Evolutionary conservation across 2,797 vertebrate species (phyloP), one percentile per base, ranked within the genome.

Genomic region (Alosa sapidissima): DNA sequence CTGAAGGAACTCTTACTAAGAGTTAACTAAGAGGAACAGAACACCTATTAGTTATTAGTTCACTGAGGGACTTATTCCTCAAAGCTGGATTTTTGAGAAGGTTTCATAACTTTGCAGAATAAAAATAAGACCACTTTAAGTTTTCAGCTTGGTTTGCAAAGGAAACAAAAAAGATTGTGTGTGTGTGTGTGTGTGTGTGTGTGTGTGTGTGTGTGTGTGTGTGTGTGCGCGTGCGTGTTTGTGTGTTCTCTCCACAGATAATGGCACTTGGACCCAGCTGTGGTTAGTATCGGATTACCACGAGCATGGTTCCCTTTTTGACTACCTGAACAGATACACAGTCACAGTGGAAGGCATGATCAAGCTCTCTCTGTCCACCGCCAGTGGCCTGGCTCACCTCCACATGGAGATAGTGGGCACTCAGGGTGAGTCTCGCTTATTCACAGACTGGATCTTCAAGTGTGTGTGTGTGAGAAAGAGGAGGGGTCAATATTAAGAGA

Each of bases 401-500:
- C 96, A 97, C 87, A 97, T 97, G 96, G 96, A 97, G 90, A 97
- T 97, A 88, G 96, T 97, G 88, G 96, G 96, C 81, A 97, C 96
- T 0, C 96, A 97, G 95, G 96, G 96, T 97, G 94, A 93, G 88
- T 72, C n/a, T 49, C 83, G 51, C 28, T 8, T 33, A 72, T 72
- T 10, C 28, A 72, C 62, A 68, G 24, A 11, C 33, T 11, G 5
- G 11, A 36, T 36, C 62, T 24, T 68, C 28, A 36, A 5, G 65
- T 36, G 7, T 7, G 24, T 68, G 68, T 75, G 68, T 78, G 72
- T 47, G 54, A 55, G 16, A 4, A 19, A 19, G 41, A 41, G 41
- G 41, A 41, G 41, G 41, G 3, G 16, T 55, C 16, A 21, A 55
- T 55, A 55, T 55, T 55, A 55, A 21, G 52, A 54, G 14, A 54